phyloP scores from a whole-genome alignment of 2,888 invertebrate genomes.

The Rotaria magnacalcarata region DNA sequence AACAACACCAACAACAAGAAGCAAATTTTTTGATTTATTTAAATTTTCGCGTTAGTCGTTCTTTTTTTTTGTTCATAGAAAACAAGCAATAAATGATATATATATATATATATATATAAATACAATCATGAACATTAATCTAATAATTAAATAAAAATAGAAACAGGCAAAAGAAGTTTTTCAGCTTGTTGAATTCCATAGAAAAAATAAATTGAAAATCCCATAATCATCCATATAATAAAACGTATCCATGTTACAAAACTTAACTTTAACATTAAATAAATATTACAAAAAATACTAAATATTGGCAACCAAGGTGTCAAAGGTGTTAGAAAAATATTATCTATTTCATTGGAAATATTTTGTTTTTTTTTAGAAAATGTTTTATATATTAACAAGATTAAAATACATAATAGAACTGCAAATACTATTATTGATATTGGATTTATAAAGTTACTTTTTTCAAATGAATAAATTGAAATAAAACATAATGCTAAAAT shows the following conservation, averaged over 20 bases:
- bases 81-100: background rate
- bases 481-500: background rate
- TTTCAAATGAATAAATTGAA: conserved; percentile 22
- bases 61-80: background rate
- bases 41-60: background rate
- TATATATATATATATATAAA: background rate
- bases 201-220: conserved; percentile 56
- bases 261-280: conserved; percentile 77
- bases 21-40: conserved; percentile 12
- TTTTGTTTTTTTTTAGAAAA: background rate
- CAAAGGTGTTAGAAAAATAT: conserved; percentile 69
- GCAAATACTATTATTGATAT: background rate
- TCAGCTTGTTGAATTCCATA: background rate
- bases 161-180: background rate
- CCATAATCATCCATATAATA: conserved; percentile 73
- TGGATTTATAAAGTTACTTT: background rate
- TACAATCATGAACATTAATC: background rate
- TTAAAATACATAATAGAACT: background rate
- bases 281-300: conserved; percentile 76
- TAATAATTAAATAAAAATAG: background rate
- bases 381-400: background rate
- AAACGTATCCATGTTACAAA: conserved; percentile 77
- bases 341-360: background rate
- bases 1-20: background rate
- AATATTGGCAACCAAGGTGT: conserved; percentile 76